Evolutionary conservation across 2,888 invertebrate genomes (phyloP), one percentile per base, ranked within the genome.

Genomic region (Eutolmus rufibarbis): DNA sequence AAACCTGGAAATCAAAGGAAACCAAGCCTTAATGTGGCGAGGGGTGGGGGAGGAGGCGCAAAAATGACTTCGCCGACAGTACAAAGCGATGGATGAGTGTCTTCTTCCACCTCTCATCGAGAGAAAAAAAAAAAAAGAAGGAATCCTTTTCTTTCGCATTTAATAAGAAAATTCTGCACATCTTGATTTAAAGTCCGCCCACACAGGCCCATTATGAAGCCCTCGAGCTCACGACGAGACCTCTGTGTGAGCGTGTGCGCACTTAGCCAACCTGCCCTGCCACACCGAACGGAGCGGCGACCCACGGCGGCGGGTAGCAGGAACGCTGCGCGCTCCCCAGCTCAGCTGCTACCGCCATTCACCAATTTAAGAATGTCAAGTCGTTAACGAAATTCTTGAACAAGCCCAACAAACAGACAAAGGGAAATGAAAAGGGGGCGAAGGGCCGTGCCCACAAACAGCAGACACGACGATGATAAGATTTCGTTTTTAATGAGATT

Each of bases 361-460:
- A 92, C 92, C 92, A 92, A 92, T 92, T 92, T 92, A 90, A 91
- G 92, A 92, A 91, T 92, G 92, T 90, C 91, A 91, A 90, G 91
- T 89, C 89, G 89, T 89, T 88, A 88, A 89, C 89, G 89, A 89
- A 89, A 88, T 89, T 89, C 87, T 85, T 43, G 43, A 46, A 56
- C 56, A 51, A 82, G n/a, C 43, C 19, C 79, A 79, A 43, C 76
- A 34, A 34, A 76, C 34, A 37, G 37, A 76, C 34, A 76, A 76
- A 76, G 76, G 76, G 31, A 81, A 81, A 81, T 46, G 46, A 19
- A 74, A 84, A 74, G 81, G 34, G n/a, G 74, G 74, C 85, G 74
- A 85, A 74, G 85, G 85, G 85, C 74, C 85, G 43, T 40, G 85
- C 74, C 85, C 43, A 40, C 85, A 31, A 84, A 19, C 40, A 76